A percentile compares a stretch with the other conserved stretches of the same genome.
phyloP scores from a whole-genome alignment of 2,797 vertebrate genomes.

The Heterohyrax brucei region DNA sequence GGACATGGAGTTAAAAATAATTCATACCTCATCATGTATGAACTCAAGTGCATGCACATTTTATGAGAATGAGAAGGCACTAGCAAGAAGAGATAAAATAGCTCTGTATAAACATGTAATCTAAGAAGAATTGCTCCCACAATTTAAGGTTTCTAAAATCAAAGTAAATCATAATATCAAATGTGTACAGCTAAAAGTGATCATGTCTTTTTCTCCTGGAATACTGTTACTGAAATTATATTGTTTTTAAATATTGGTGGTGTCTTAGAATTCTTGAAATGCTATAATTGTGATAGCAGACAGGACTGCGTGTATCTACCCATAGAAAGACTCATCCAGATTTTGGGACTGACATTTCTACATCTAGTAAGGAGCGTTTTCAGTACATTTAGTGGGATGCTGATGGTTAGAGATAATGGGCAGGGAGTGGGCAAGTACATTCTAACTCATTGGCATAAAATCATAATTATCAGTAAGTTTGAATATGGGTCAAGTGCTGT shows the following conservation, averaged over 20 bases:
- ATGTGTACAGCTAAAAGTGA: background rate
- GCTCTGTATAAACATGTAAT: background rate
- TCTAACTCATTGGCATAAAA: background rate
- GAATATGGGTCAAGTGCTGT: background rate
- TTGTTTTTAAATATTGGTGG: background rate
- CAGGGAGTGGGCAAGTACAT: background rate
- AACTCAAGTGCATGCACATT: background rate
- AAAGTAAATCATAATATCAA: background rate
- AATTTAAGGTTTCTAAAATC: background rate
- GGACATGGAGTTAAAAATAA: background rate
- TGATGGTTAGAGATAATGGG: background rate
- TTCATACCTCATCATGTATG: background rate
- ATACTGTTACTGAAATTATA: conserved; percentile 3
- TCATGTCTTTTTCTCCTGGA: background rate
- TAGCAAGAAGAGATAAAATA: background rate
- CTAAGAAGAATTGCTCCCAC: background rate
- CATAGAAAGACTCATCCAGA: background rate
- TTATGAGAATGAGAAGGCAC: background rate
- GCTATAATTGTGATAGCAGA: background rate
- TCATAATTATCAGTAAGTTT: background rate
- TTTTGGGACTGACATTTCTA: background rate
- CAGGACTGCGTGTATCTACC: background rate
- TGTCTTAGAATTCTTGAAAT: background rate
- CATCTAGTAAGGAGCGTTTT: background rate
- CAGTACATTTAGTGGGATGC: background rate